Conservation (phyloP, 2,113 vertebrate genomes). For the Thinocorus orbignyianus region DNA sequence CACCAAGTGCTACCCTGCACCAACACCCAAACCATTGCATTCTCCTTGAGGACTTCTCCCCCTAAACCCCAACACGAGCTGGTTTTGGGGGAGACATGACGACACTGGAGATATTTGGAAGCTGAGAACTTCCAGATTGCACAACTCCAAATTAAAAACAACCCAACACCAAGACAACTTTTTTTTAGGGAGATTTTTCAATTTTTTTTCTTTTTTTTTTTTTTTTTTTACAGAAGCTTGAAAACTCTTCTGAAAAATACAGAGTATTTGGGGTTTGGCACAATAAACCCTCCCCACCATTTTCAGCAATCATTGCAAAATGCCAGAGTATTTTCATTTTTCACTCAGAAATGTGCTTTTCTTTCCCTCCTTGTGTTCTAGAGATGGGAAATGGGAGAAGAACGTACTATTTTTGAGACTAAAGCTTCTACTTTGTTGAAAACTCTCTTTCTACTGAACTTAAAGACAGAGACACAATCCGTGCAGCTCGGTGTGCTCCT, state of each 20-base stretch:
- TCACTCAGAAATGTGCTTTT: background rate
- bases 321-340: background rate
- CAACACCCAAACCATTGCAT: background rate
- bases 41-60: background rate
- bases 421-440: background rate
- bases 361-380: background rate
- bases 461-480: background rate
- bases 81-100: background rate
- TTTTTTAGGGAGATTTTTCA: background rate
- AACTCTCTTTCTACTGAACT: background rate
- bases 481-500: background rate
- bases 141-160: background rate
- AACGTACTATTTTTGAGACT: background rate
- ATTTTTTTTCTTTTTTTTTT: background rate
- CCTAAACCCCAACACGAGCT: background rate
- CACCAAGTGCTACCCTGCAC: background rate
- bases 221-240: background rate
- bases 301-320: background rate
- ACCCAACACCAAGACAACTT: background rate
- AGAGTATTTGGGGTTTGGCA: slow-evolving; percentile 41
- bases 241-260: background rate
- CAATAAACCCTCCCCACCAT: background rate
- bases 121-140: background rate
- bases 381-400: background rate
- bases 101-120: background rate